Conservation (phyloP, 2,797 vertebrate species). For the Lagorchestes hirsutus region DNA sequence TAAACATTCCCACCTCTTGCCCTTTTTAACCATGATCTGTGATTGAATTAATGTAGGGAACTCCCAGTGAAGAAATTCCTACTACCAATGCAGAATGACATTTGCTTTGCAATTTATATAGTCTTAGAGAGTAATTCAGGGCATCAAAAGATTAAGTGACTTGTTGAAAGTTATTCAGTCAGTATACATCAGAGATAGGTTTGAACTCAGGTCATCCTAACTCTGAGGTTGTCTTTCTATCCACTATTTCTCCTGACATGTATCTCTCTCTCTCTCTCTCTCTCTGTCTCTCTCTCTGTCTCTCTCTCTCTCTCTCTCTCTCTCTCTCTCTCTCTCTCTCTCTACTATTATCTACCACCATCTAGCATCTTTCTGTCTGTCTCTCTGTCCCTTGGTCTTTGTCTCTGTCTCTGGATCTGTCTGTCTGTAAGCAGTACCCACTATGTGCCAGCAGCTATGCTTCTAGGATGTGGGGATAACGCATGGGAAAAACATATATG, state of each 20-base stretch:
- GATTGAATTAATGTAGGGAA: not conserved
- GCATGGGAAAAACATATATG: slow-evolving; percentile 20
- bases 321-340: too few relatives aligned
- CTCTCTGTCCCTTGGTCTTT: not conserved
- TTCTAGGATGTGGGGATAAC: not conserved
- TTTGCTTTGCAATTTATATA: not conserved
- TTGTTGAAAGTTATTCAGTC: not conserved
- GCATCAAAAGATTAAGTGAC: not conserved
- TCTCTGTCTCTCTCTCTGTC: too few relatives aligned
- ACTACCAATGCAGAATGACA: not conserved
- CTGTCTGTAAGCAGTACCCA: not conserved
- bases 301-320: too few relatives aligned
- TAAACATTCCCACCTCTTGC: not conserved
- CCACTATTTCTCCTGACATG: not conserved
- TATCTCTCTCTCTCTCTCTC: not conserved
- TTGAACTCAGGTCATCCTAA: too few relatives aligned
- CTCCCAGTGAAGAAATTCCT: not conserved
- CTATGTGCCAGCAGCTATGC: not conserved
- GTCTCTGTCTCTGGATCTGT: too few relatives aligned
- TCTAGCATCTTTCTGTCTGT: too few relatives aligned
- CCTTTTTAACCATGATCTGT: not conserved
- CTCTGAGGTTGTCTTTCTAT: too few relatives aligned
- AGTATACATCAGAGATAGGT: not conserved
- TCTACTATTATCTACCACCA: not conserved
- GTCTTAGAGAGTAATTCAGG: not conserved